phyloP scores from a whole-genome alignment of 2,797 vertebrate species.

The Hapalemur alaotrensis region DNA sequence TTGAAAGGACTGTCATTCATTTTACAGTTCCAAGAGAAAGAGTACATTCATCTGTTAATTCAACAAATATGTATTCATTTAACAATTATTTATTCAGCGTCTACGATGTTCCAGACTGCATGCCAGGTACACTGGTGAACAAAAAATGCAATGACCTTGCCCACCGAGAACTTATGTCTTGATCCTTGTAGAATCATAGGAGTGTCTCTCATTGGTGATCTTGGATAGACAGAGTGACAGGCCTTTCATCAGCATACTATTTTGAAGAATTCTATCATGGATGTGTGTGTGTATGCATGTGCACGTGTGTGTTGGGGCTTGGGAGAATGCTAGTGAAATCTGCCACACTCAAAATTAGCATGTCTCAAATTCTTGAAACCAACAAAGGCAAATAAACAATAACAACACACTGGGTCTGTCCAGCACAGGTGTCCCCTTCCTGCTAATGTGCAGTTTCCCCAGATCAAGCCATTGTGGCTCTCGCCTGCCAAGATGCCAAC shows the following conservation, averaged over 20 bases:
- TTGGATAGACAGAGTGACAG: not conserved
- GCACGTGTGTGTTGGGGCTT: not conserved
- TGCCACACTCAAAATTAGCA: not conserved
- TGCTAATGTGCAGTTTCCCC: not conserved
- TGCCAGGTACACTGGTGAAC: not conserved
- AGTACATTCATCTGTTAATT: not conserved
- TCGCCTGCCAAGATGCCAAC: conserved; percentile 64
- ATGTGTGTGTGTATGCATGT: not conserved
- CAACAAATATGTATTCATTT: not conserved
- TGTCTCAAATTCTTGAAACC: conserved; percentile 8
- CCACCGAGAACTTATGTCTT: not conserved
- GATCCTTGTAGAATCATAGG: not conserved
- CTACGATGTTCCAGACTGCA: not conserved
- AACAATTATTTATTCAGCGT: not conserved
- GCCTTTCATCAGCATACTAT: not conserved
- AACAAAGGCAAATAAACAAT: not conserved
- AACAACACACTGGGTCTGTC: not conserved
- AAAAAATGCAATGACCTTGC: not conserved
- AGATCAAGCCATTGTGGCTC: not conserved
- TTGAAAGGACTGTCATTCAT: not conserved
- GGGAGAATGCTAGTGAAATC: not conserved
- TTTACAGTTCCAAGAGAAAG: not conserved
- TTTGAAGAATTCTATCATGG: not conserved
- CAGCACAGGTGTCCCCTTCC: conserved; percentile 27
- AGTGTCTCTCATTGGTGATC: not conserved